Base-by-base conservation (phyloP, 2,888 invertebrate species). In the Philereme transversata region DNA sequence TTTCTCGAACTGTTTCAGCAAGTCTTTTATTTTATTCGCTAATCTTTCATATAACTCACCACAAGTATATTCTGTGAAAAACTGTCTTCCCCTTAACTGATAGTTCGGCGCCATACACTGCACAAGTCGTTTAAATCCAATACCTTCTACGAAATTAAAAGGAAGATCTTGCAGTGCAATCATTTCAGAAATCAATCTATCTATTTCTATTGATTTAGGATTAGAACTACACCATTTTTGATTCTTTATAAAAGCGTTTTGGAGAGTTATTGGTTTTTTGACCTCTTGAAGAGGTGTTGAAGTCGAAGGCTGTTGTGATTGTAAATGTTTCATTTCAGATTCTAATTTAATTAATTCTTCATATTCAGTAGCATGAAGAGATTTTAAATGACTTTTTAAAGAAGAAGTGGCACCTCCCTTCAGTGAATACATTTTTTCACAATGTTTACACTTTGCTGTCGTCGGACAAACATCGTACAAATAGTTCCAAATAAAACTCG, bases 391-490 rank as follows among this genome's bases (percentile, higher is more conserved):
- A 60, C 65, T 62, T 56, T 71, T 70, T 48, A 68, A 67, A 48
- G 71, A 57, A 10, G 69, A 64, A 46, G 72, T 71, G 36, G 69
- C 71, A 57, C 70, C 65, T 22, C 68, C 72, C 62, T 70, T 71
- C 63, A 68, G 64, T 51, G 70, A 72, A 51, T 72, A 71, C 51
- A 61, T 51, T 67, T 71, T 70, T 33, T 64, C 45, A 53, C 68
- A 64, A 60, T 67, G 59, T 49, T 34, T 46, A 4, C 61, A 51
- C 44, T 51, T 41, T 55, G 55, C 53, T 49, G n/a, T 5, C 5
- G 4, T 38, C 4, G 36, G 4, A 35, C 38, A 36, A 5, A 49
- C 8, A 4, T n/a, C 10, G 4, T 38, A 5, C 5, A 49, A 49
- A 22, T 38, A 49, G 10, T 38, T n/a, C 49, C 49, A 49, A 57